Evolutionary conservation across 2,797 vertebrate species (phyloP), one percentile per base, ranked within the genome.

Genomic region (Coracias cyanogaster): DNA sequence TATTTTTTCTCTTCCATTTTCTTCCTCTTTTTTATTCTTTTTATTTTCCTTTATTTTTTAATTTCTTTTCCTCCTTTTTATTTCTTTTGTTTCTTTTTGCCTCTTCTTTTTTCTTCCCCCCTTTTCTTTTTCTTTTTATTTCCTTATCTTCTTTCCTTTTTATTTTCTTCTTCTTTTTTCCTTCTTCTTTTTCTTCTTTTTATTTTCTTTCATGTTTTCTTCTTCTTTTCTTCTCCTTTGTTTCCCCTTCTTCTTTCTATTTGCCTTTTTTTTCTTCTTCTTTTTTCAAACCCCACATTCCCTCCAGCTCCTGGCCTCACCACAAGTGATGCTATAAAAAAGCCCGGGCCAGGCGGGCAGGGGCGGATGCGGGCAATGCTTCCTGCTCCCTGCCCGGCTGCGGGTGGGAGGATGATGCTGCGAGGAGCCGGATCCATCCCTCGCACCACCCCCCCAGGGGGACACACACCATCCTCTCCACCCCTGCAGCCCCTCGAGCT

Each of bases 281-380:
- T 28, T 25, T 8, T 26, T 19, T 5, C 22, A 33, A 15, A 29
- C 39, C 62, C 72, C 55, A 89, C 84, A 45, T 78, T 91, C 77
- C 87, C 96, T 97, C 62, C 86, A 81, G 93, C 90, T 87, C 8
- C 82, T 17, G 80, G 76, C 51, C 83, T 97, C 90, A 97, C 98
- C 98, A 86, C 97, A 98, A 96, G 90, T 5, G 8, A 12, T 29
- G 90, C 35, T 96, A 93, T 37, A 94, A 92, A 95, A 96, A 97
- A 66, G 82, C 86, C 51, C 1, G 70, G 91, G 91, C 74, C 28
- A 41, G 83, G 73, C 83, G 41, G 65, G 81, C 74, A 22, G n/a
- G 62, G 95, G 91, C 79, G 97, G 98, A 98, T 98, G 97, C 54
- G 94, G 97, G 72, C 61, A 95, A 11, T 6, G 48, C 31, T 97